These are phyloP conservation scores for Phymatocera aterrima DNA, from an alignment of 2,888 invertebrate genomes.

Conservation along the genomic window DNA sequence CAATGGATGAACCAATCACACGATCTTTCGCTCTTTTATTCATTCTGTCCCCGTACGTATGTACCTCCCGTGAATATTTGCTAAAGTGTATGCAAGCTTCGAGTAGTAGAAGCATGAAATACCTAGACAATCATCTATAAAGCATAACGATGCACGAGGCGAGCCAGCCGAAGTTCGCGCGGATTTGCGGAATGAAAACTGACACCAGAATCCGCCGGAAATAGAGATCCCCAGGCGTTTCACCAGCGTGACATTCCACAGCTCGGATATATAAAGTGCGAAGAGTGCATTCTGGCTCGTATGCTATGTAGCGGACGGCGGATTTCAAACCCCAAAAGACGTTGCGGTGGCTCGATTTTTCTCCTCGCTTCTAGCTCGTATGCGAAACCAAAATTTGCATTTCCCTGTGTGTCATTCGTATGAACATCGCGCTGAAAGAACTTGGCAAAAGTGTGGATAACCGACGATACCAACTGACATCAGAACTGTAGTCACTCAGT, in stretches of 20 bases:
- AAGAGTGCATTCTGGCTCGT: constrained; percentile 53
- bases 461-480: neutral
- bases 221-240: constrained; percentile 43
- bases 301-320: neutral
- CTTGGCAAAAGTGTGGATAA: neutral
- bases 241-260: constrained; percentile 63
- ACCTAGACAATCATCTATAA: too few relatives aligned
- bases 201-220: constrained; percentile 12
- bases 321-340: constrained; percentile 22
- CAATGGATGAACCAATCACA: neutral
- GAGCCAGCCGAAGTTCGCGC: neutral
- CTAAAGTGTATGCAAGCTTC: neutral
- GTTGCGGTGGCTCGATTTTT: constrained; percentile 9
- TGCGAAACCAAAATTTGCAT: neutral
- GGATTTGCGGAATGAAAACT: constrained; percentile 17
- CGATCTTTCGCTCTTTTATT: neutral
- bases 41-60: neutral
- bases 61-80: neutral
- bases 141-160: constrained; percentile 6
- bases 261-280: constrained; percentile 49
- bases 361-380: neutral
- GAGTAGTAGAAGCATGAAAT: too few relatives aligned
- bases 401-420: neutral
- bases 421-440: neutral
- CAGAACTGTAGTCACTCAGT: neutral